phyloP scores from a whole-genome alignment of 2,113 vertebrate genomes.

The Neoarius graeffei region DNA sequence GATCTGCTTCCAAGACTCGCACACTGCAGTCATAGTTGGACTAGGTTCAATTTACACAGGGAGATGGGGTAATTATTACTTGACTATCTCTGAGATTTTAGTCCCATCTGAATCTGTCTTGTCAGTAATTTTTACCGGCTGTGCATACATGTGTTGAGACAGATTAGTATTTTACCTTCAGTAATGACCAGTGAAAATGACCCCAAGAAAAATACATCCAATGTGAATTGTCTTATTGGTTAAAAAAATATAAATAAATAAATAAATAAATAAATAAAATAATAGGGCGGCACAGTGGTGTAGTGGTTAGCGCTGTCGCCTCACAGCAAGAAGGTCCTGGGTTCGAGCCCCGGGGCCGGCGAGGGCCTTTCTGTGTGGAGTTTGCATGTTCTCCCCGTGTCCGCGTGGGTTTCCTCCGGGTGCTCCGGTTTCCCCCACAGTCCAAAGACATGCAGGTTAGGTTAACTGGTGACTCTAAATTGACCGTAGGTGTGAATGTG shows the following conservation, averaged over 20 bases:
- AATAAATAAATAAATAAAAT: no score
- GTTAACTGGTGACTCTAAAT: no score
- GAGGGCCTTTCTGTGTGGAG: no score
- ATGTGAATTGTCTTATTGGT: background rate
- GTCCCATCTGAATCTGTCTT: background rate
- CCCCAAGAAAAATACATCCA: background rate
- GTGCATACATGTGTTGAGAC: background rate
- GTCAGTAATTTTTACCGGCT: background rate
- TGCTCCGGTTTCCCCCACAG: no score
- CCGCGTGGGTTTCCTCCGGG: no score
- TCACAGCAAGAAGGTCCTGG: no score
- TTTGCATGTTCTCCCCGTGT: no score
- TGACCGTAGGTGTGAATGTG: no score
- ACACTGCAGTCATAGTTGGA: background rate
- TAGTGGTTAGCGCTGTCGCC: no score
- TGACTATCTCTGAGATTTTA: background rate
- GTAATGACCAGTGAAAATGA: background rate
- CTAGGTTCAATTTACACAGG: background rate
- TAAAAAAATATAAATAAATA: background rate
- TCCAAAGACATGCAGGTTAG: no score
- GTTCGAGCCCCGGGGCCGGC: no score
- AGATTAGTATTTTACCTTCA: background rate
- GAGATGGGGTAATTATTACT: background rate
- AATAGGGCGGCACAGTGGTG: no score
- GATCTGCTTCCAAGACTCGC: background rate